These are phyloP conservation scores for Chaenodraco wilsoni DNA, from an alignment of 2,797 vertebrate species.

Conservation along the genomic window DNA sequence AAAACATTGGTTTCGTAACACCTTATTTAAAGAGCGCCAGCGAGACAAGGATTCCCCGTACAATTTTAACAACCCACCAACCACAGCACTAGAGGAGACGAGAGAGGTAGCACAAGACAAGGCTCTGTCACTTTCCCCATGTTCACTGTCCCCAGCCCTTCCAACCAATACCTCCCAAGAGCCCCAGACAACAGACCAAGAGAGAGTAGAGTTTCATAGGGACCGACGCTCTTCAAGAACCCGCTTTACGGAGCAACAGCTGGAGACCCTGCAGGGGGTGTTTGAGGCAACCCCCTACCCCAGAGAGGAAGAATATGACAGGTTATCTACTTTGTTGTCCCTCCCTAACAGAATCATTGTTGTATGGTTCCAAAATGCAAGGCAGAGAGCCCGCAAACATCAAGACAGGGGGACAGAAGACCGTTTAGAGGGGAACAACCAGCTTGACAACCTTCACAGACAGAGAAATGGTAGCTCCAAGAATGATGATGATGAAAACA, in stretches of 20 bases:
- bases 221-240: conserved; percentile 94
- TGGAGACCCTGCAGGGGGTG: conserved; percentile 93
- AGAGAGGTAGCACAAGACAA: conserved; percentile 86
- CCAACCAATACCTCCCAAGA: conserved; percentile 57
- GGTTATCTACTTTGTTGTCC: conserved; percentile 91
- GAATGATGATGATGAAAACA: conserved; percentile 84
- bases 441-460: conserved; percentile 87
- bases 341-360: conserved; percentile 96
- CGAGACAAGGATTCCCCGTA: conserved; percentile 99
- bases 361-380: conserved; percentile 98
- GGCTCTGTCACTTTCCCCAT: conserved; percentile 75
- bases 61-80: conserved; percentile 98
- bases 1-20: conserved; percentile 99
- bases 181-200: conserved; percentile 82
- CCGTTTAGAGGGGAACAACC: conserved; percentile 63
- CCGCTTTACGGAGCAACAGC: conserved; percentile 95
- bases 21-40: conserved; percentile 97
- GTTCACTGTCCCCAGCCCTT: conserved; percentile 68
- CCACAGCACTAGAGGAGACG: conserved; percentile 91
- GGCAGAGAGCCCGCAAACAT: conserved; percentile 96
- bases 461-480: conserved; percentile 91
- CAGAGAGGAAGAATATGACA: conserved; percentile 98
- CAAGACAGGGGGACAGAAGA: conserved; percentile 84
- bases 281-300: conserved; percentile 98
- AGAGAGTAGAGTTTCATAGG: conserved; percentile 90